Conservation (phyloP, 2,888 invertebrate genomes). For the Apotomis capreana region DNA sequence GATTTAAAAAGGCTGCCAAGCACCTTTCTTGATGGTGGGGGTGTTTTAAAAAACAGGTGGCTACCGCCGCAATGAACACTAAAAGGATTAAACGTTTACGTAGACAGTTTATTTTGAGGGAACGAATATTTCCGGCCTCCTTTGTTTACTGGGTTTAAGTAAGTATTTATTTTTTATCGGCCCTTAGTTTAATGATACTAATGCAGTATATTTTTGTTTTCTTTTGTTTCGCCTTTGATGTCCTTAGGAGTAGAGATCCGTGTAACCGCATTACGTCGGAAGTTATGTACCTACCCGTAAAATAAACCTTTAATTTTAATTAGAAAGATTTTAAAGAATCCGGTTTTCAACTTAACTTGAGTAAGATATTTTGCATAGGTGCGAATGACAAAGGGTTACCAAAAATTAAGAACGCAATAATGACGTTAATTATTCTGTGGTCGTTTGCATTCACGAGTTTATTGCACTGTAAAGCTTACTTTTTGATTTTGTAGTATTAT, state of each 20-base stretch:
- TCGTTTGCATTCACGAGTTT: conserved; percentile 12
- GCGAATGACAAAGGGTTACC: conserved; percentile 12
- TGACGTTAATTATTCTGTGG: conserved; percentile 19
- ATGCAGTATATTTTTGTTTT: conserved; percentile 50
- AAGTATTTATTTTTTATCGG: conserved; percentile 58
- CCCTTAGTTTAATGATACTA: conserved; percentile 57
- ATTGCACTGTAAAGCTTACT: conserved; percentile 20
- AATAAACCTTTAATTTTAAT: conserved; percentile 35
- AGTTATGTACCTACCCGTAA: conserved; percentile 31
- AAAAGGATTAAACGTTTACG: conserved; percentile 60
- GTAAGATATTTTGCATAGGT: conserved; percentile 33
- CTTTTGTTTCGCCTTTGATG: conserved; percentile 50
- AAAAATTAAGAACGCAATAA: conserved; percentile 23
- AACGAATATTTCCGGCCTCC: conserved; percentile 43
- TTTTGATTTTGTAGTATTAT: conserved; percentile 27
- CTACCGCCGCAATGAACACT: conserved; percentile 54
- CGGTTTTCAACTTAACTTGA: conserved; percentile 22
- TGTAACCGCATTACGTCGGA: conserved; percentile 40
- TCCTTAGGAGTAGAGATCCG: conserved; percentile 52
- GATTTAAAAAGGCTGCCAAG: conserved; percentile 67
- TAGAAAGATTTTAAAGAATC: conserved; percentile 9
- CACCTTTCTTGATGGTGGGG: conserved; percentile 49
- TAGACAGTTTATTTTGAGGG: conserved; percentile 51
- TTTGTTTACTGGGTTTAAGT: conserved; percentile 50
- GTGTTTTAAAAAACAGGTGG: conserved; percentile 57